These are phyloP conservation scores for Caenorhabditis elegans DNA, from an alignment of 1,140 invertebrate species.

Conservation along the genomic window DNA sequence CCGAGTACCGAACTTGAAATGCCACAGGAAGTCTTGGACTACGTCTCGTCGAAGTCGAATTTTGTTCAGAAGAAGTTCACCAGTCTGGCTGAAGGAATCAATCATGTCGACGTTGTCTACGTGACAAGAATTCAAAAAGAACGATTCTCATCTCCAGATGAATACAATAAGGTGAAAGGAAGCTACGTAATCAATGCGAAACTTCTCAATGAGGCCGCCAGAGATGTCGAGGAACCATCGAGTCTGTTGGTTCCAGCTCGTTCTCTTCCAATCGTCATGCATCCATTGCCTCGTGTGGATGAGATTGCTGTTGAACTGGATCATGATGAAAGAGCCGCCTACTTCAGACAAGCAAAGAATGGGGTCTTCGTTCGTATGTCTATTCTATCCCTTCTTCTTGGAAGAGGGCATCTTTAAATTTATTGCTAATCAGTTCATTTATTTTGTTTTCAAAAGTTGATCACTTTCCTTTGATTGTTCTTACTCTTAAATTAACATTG, in stretches of 20 bases:
- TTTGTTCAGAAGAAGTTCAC: constrained; percentile 72
- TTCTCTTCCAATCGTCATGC: constrained; percentile 85
- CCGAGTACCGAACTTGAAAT: constrained; percentile 79
- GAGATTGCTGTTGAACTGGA: constrained; percentile 91
- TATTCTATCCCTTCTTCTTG: constrained; percentile 83
- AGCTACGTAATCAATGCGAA: constrained; percentile 70
- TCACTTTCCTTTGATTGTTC: too few species aligned
- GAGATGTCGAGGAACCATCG: constrained; percentile 60
- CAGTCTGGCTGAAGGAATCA: constrained; percentile 80
- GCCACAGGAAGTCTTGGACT: constrained; percentile 82
- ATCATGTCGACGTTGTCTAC: constrained; percentile 89
- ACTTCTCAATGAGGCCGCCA: constrained; percentile 89
- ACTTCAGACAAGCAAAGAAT: constrained; percentile 91
- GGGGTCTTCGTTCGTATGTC: constrained; percentile 99
- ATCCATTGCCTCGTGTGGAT: constrained; percentile 88
- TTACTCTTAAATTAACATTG: too few species aligned
- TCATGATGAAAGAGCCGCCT: constrained; percentile 90
- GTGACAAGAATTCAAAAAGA: constrained; percentile 97
- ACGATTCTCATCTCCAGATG: constrained; percentile 79
- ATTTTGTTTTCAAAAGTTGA: too few species aligned
- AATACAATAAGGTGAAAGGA: constrained; percentile 82
- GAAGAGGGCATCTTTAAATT: constrained; percentile 19
- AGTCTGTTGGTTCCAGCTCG: not conserved
- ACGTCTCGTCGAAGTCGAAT: constrained; percentile 76
- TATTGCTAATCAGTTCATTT: not conserved